Evolutionary conservation across 1,140 invertebrate genomes (phyloP).

Genomic region (Zaprionus taronus): DNA sequence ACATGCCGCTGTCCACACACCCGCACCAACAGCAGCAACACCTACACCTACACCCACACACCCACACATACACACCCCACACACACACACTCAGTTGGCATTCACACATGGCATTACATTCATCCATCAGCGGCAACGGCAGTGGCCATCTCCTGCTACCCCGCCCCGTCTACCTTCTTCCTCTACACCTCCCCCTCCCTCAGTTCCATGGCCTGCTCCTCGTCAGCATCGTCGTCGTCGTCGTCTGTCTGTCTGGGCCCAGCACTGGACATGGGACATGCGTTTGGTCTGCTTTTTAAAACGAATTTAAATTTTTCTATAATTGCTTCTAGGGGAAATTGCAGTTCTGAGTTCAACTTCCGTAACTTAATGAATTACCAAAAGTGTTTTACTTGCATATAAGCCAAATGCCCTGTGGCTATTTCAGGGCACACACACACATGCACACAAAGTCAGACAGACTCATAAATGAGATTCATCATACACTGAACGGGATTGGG

Average conservation of each 20-base stretch:
- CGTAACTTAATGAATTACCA: slow-evolving; percentile 84
- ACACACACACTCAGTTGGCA: slow-evolving; percentile 19
- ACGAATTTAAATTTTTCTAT: slow-evolving; percentile 84
- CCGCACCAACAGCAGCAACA: slow-evolving; percentile 24
- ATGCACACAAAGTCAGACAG: neutral
- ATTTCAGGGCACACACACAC: slow-evolving; percentile 27
- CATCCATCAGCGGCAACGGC: slow-evolving; percentile 65
- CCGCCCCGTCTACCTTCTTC: neutral
- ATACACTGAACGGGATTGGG: neutral
- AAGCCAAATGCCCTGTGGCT: slow-evolving; percentile 72
- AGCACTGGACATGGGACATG: slow-evolving; percentile 62
- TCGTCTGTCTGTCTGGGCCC: slow-evolving; percentile 41
- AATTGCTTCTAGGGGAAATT: slow-evolving; percentile 85
- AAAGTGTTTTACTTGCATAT: slow-evolving; percentile 80
- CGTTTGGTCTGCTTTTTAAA: slow-evolving; percentile 76
- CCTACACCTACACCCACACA: slow-evolving; percentile 17
- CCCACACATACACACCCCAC: neutral
- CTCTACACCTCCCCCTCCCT: neutral
- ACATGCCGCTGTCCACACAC: slow-evolving; percentile 83
- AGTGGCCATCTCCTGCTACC: slow-evolving; percentile 30
- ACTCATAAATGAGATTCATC: slow-evolving; percentile 4
- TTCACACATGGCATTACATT: slow-evolving; percentile 63
- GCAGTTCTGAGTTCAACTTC: slow-evolving; percentile 85
- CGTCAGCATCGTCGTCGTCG: slow-evolving; percentile 5
- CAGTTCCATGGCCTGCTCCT: slow-evolving; percentile 1